phyloP scores from a whole-genome alignment of 2,888 invertebrate genomes.

The Acleris laterana region DNA sequence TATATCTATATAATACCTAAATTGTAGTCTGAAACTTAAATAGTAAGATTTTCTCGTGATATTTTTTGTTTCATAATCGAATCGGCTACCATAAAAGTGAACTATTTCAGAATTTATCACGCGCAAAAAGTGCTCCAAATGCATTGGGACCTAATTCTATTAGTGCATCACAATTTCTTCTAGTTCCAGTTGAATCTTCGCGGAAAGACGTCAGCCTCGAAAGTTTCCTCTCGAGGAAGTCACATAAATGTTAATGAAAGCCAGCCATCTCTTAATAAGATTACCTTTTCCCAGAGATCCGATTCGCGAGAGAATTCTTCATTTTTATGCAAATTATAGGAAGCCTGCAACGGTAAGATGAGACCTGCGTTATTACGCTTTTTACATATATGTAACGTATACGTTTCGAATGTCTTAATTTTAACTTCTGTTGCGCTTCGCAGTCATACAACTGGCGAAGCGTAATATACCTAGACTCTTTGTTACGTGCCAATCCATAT shows the following conservation, averaged over 20 bases:
- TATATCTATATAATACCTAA: no score
- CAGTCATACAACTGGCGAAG: conserved; percentile 9
- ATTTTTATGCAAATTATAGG: conserved; percentile 77
- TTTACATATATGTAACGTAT: no score
- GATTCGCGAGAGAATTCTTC: conserved; percentile 79
- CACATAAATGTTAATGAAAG: conserved; percentile 83
- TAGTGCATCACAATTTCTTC: conserved; percentile 50
- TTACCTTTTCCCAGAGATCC: conserved; percentile 80
- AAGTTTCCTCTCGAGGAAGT: conserved; percentile 72
- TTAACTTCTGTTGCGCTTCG: conserved; percentile 1
- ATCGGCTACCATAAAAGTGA: no score
- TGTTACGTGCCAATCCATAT: conserved; percentile 23
- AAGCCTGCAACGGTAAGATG: neutral
- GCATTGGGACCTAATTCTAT: neutral
- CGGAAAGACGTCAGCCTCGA: conserved; percentile 47
- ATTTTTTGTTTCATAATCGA: no score
- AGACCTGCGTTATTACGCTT: no score
- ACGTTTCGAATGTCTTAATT: neutral
- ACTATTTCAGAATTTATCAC: neutral
- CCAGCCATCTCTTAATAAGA: conserved; percentile 79
- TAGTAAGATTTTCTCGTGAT: no score
- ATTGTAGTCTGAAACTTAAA: no score
- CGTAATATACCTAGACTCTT: conserved; percentile 8
- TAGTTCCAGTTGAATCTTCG: conserved; percentile 40
- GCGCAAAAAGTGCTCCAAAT: neutral